Percentiles rank a stretch among this genome's conserved stretches.
Conservation (phyloP, 1,140 invertebrate genomes). For the Hycleus cichorii region DNA sequence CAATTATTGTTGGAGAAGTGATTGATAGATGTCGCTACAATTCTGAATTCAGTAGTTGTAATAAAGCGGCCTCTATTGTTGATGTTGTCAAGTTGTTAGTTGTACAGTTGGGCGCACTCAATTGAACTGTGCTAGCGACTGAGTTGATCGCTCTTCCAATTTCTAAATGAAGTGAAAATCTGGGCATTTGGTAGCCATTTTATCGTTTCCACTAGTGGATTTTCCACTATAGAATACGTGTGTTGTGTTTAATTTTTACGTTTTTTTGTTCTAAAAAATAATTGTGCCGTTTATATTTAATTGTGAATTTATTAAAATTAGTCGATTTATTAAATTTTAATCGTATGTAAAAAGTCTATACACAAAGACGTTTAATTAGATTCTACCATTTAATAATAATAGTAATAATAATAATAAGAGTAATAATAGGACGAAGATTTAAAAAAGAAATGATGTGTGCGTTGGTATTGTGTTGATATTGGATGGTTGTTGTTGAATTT, state of each 20-base stretch:
- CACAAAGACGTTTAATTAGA: too few species aligned
- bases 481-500: too few species aligned
- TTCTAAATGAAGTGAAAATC: constrained; percentile 34
- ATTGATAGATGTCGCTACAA: too few species aligned
- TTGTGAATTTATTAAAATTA: neutral
- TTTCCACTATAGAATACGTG: neutral
- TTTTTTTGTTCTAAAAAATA: constrained; percentile 15
- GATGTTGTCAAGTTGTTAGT: too few species aligned
- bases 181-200: constrained; percentile 35
- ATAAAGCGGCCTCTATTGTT: too few species aligned
- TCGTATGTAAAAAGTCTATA: too few species aligned
- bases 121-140: neutral
- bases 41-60: too few species aligned
- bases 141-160: constrained; percentile 7
- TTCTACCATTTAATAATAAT: too few species aligned
- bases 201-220: constrained; percentile 26
- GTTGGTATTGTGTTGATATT: constrained; percentile 29
- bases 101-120: too few species aligned
- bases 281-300: neutral
- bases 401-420: too few species aligned
- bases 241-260: constrained; percentile 8
- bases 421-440: neutral
- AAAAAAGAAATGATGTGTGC: constrained; percentile 20
- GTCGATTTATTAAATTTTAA: too few species aligned
- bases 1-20: too few species aligned